Conservation (phyloP, 2,113 vertebrate genomes). For the Redunca redunca region DNA sequence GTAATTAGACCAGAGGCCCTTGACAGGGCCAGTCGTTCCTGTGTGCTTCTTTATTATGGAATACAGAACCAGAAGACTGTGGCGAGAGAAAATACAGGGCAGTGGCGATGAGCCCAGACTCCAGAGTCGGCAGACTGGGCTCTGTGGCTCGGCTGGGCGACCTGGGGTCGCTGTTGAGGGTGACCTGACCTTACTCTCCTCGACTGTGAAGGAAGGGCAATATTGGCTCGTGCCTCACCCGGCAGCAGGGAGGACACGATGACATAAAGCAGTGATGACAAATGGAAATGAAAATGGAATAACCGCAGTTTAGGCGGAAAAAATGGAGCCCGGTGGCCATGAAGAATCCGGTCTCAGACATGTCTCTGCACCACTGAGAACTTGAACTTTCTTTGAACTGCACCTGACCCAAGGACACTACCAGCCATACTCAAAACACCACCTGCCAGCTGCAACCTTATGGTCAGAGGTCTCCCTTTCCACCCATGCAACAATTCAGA, state of each 20-base stretch:
- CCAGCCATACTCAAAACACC: background rate
- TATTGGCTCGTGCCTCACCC: background rate
- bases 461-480: background rate
- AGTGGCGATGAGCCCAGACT: background rate
- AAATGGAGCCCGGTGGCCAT: background rate
- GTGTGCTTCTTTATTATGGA: background rate
- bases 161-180: accelerated
- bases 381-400: background rate
- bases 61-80: background rate
- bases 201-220: background rate
- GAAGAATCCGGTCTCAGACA: background rate
- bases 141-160: background rate
- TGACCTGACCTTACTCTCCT: background rate
- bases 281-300: background rate
- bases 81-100: background rate
- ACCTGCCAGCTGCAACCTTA: background rate
- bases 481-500: background rate
- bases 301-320: too few species aligned
- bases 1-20: background rate
- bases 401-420: background rate
- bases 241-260: background rate
- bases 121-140: background rate
- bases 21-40: background rate
- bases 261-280: background rate
- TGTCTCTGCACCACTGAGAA: background rate